Base-by-base conservation (phyloP, 2,888 invertebrate species). In the Yponomeuta plumbellus region DNA sequence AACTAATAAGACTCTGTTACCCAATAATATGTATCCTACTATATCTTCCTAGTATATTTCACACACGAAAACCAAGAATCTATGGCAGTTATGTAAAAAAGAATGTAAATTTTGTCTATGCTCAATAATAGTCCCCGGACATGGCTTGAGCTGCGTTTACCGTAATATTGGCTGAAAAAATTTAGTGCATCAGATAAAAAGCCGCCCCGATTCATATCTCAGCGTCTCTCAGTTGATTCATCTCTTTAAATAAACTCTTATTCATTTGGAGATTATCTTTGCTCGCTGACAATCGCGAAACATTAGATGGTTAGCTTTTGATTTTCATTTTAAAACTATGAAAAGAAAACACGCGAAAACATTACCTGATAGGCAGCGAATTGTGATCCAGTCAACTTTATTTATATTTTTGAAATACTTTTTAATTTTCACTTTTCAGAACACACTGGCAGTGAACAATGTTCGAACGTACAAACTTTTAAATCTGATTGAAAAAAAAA, bases 391-490 rank as follows among this genome's bases (percentile, higher is more conserved):
- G 44, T 52, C 17, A 52, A 52, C 44, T 52, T 52, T 52, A 17
- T 17, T 52, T 52, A 17, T 52, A 5, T 52, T 52, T 52, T 52
- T 17, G 20, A 57, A 57, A 57, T 59, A 20, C n/a, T 23, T 23
- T 59, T 59, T 22, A 21, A 59, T 59, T 59, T 59, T 22, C 59
- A 59, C 59, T 22, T 59, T 23, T 22, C 13, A 26, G 34, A 76
- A 71, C 72, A 69, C 72, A 80, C 78, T 76, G 65, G 69, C 71
- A 68, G 72, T 71, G 71, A 68, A 66, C 65, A 69, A 26, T 66
- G 34, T 34, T 6, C 34, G 8, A 34, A 8, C 34, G 34, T 1
- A 5, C 5, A 1, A 5, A 34, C 34, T 5, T 34, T 8, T 34
- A 34, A 34, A 34, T 34, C 10, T 34, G 34, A 34, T 34, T 34